These are phyloP conservation scores for Patella pellucida DNA, from an alignment of 2,888 invertebrate genomes.

Conservation along the genomic window DNA sequence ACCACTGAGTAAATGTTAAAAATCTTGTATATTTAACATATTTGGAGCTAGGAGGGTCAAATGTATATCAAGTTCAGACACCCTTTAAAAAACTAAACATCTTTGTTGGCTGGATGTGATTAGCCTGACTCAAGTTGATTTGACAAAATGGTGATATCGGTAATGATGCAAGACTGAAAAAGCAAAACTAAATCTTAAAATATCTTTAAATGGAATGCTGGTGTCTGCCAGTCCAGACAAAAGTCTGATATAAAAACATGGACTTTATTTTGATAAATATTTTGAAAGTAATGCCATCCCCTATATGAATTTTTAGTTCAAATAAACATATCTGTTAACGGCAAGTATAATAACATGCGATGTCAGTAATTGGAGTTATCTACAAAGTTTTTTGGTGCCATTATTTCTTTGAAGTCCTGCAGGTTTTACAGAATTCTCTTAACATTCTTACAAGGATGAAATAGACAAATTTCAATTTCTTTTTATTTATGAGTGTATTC, in stretches of 20 bases:
- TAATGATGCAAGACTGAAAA: constrained; percentile 7
- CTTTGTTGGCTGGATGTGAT: too few species aligned
- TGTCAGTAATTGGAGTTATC: constrained; percentile 10
- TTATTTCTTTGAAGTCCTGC: background rate
- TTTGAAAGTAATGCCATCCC: constrained; percentile 7
- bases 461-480: too few species aligned
- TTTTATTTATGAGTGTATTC: too few species aligned
- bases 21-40: too few species aligned
- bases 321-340: constrained; percentile 7
- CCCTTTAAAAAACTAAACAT: too few species aligned
- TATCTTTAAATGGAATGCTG: constrained; percentile 8
- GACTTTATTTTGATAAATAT: constrained; percentile 2
- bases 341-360: constrained; percentile 7
- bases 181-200: constrained; percentile 11
- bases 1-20: too few species aligned
- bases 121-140: background rate
- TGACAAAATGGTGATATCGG: constrained; percentile 9
- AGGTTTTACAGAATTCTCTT: background rate
- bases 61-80: too few species aligned
- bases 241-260: constrained; percentile 3
- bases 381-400: background rate
- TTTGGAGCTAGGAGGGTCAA: too few species aligned
- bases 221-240: constrained; percentile 4
- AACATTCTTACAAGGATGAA: too few species aligned
- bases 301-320: constrained; percentile 9